Conservation (phyloP, 2,888 invertebrate genomes). For the Pammene aurita region DNA sequence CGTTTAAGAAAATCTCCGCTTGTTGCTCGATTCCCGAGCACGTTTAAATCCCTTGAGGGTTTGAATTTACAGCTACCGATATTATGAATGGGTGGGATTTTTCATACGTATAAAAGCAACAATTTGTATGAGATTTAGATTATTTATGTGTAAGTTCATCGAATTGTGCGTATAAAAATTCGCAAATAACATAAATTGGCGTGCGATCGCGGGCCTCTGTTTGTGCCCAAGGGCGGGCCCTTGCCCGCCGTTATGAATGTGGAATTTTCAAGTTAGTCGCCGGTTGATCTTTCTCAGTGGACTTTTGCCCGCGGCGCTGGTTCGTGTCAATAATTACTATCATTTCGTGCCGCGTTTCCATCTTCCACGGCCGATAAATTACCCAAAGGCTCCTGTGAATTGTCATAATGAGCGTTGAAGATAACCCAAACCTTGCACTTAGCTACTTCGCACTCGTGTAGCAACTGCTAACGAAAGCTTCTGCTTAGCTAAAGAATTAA, state of each 20-base stretch:
- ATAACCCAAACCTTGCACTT: constrained; percentile 60
- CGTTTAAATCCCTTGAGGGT: constrained; percentile 19
- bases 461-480: constrained; percentile 13
- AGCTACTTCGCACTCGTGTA: constrained; percentile 54
- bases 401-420: constrained; percentile 71
- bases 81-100: constrained; percentile 29
- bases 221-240: constrained; percentile 70
- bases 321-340: constrained; percentile 82
- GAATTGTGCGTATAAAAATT: constrained; percentile 60
- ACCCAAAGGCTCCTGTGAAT: constrained; percentile 74
- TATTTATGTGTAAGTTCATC: constrained; percentile 51
- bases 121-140: constrained; percentile 43
- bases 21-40: constrained; percentile 24
- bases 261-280: constrained; percentile 78
- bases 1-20: constrained; percentile 38
- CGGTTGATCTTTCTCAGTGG: constrained; percentile 69
- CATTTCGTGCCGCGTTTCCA: constrained; percentile 71
- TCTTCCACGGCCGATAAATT: constrained; percentile 72
- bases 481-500: background rate
- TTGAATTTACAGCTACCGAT: constrained; percentile 34
- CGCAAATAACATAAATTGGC: constrained; percentile 60
- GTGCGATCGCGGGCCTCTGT: constrained; percentile 61
- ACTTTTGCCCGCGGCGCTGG: constrained; percentile 61
- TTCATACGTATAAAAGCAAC: constrained; percentile 29
- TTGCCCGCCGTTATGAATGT: constrained; percentile 74